Base-by-base conservation (phyloP, 2,888 invertebrate genomes). In the Drosophila monieri region DNA sequence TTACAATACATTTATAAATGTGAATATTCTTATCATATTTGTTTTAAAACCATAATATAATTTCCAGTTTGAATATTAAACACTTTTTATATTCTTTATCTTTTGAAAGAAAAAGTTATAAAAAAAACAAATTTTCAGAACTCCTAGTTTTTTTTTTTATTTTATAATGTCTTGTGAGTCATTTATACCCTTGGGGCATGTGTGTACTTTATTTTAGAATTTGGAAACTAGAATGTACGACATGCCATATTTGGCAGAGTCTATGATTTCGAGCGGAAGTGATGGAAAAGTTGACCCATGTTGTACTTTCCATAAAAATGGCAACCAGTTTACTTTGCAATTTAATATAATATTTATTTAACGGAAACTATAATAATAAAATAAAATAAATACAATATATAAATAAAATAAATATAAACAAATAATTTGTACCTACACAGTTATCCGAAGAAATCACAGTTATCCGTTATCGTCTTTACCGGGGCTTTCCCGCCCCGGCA, bases 261-360 rank as follows among this genome's bases (percentile, higher is more conserved):
- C 55, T 18, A 23, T 43, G 58, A 65, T 35, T 58, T 52, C 32
- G 46, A 49, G 15, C 79, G 85, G 85, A 85, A 80, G 74, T 74
- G 57, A 71, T 68, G 67, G 23, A 6, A 4, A 10, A 55, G 55
- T 44, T 46, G 30, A 57, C 70, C 65, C 68, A 65, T 62, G 46
- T 21, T 35, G 15, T 46, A 60, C 35, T 35, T 56, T 12, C 80
- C 62, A 77, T 65, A 59, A 48, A 54, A 25, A 37, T 35, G 10
- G 6, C 46, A 51, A 47, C 73, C 58, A 66, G 77, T 80, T 83
- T 80, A 67, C 70, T 72, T 77, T 32, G 5, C 0, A 30, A 18
- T 46, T 21, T 23, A 15, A 44, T 37, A 18, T 18, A 18, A 18
- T 6, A 9, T 41, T 10, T 41, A n/a, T 18, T 6, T 23, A 23